Evolutionary conservation across 2,888 invertebrate genomes (phyloP), one percentile per base, ranked within the genome.

Genomic region (Augochlorella aurata): DNA sequence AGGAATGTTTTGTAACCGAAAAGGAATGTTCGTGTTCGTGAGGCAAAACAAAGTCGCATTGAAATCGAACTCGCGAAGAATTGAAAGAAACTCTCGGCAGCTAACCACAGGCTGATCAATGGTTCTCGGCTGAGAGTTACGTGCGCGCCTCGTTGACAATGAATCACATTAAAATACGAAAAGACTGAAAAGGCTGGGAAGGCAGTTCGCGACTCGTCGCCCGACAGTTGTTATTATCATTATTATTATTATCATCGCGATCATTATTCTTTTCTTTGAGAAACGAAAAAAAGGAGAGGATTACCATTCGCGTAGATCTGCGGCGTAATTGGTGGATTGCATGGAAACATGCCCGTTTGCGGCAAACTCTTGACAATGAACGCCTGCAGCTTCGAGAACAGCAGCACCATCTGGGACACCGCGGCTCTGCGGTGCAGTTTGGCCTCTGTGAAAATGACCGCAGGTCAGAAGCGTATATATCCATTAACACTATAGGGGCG

Each of bases 311-410:
- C 95, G 90, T 96, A 96, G 8, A 96, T 95, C 47, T 95, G 92
- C 0, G 97, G 96, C 70, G 96, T 95, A 79, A 97, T 93, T 0
- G 95, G 95, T 83, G 96, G 94, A 78, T 95, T 94, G 91, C 97
- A 97, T 0, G 96, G 96, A 87, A 96, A 92, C 7, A 94, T 88
- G 24, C 95, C 94, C 2, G 94, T 89, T 90, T 95, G 94, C 0
- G 96, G 95, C 45, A 96, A 89, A 18, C 94, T 91, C 91, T 95
- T 96, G 16, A 95, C 95, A 7, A 95, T 91, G 24, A 95, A 94
- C 49, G 95, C 95, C 93, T 97, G 97, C 74, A 96, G 92, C 93
- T 97, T 97, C 45, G 96, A 95, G 69, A 96, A 95, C 72, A 97
- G 89, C 69, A 97, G 93, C 1, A 95, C 96, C 89, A 96, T 89